Base-by-base conservation (phyloP, 2,888 invertebrate species). In the Pyrrhosoma nymphula region DNA sequence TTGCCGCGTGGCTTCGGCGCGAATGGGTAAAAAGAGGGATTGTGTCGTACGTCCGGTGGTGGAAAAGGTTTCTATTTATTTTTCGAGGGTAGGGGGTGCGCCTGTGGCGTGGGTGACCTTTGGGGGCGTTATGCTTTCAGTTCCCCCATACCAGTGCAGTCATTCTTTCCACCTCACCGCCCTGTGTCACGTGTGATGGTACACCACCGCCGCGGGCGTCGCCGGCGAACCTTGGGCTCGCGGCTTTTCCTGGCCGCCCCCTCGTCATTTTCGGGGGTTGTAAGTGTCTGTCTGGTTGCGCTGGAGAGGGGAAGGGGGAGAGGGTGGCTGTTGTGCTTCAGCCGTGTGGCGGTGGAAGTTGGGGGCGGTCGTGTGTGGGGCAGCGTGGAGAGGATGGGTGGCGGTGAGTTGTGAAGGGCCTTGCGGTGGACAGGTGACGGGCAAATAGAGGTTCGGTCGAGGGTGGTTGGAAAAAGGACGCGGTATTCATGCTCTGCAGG, bases 371-470 rank as follows among this genome's bases (percentile, higher is more conserved):
- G 55, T 20, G 47, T n/a, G n/a, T 10, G 30, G 23, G 35, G 82
- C 47, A 47, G 47, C 2, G 47, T 4, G 47, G 47, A 47, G 47
- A 8, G 47, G 47, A 60, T 0, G 23, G 47, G 88, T 56, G 89
- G 47, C n/a, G 89, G 89, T 56, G 89, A 89, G 89, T 89, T 89
- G 89, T 89, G 89, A 89, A 89, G 89, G 47, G 89, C 55, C 89
- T 89, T 89, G 89, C 55, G 89, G 89, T 89, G 89, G 89, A 89
- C 89, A 89, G 89, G 89, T 89, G 89, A 89, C 89, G 89, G 89
- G 56, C 55, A 89, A 89, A 89, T 89, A 89, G 89, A 56, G n/a
- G 14, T 20, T 55, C 55, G 26, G 89, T 12, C 55, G 55, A 56
- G n/a, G 89, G 89, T 16, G 89, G 26, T 14, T 16, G 12, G 12